phyloP scores from a whole-genome alignment of 2,888 invertebrate genomes.

The Aspidiotus destructor region DNA sequence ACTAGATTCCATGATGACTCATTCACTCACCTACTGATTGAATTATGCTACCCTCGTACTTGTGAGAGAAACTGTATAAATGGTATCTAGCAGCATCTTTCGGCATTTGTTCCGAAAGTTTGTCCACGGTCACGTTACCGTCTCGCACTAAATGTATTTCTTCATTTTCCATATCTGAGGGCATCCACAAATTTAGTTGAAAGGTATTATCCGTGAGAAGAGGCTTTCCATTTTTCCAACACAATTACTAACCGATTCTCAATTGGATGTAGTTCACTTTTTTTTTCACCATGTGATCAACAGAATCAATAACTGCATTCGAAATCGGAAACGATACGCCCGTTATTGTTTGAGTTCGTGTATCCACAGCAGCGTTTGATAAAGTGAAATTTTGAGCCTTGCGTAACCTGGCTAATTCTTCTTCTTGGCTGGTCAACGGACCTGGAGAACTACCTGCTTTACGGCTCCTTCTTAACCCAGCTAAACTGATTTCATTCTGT shows the following conservation, averaged over 20 bases:
- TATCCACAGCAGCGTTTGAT: conserved; percentile 69
- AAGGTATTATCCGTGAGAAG: background rate
- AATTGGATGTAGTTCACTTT: conserved; percentile 82
- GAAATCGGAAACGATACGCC: conserved; percentile 80
- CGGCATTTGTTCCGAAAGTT: conserved; percentile 71
- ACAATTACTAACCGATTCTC: conserved; percentile 55
- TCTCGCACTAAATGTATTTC: conserved; percentile 72
- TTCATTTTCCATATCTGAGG: conserved; percentile 71
- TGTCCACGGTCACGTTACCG: conserved; percentile 55
- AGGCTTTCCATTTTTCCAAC: background rate
- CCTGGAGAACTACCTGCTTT: conserved; percentile 70
- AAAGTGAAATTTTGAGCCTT: conserved; percentile 54
- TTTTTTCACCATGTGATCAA: conserved; percentile 43
- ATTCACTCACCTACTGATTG: conserved; percentile 63
- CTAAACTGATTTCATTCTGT: conserved; percentile 68
- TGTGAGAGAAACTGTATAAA: conserved; percentile 80
- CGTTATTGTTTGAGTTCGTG: conserved; percentile 77
- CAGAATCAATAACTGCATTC: conserved; percentile 36
- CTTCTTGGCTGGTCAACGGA: conserved; percentile 79
- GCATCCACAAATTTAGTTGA: background rate
- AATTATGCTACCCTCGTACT: conserved; percentile 81
- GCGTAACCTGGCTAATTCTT: conserved; percentile 69
- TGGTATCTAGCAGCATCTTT: conserved; percentile 82
- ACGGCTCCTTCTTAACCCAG: conserved; percentile 71
- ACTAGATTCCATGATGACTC: conserved; percentile 16